phyloP scores from a whole-genome alignment of 2,113 vertebrate species.

The Lophura nycthemera region DNA sequence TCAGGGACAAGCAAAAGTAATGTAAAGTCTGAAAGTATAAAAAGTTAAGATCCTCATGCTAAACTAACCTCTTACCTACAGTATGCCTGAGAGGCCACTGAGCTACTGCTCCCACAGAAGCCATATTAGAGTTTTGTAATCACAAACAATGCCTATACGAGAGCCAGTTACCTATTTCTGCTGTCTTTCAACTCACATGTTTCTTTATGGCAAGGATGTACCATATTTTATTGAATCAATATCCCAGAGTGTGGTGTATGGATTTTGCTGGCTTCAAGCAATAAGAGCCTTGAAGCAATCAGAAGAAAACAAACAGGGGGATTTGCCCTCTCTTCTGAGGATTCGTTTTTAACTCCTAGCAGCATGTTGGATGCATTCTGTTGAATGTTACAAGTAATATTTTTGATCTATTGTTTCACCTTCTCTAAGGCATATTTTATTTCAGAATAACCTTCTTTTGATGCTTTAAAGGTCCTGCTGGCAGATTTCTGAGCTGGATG shows the following conservation, averaged over 20 bases:
- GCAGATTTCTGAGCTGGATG: not conserved
- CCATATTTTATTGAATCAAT: slow-evolving; percentile 38
- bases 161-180: not conserved
- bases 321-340: slow-evolving; percentile 25
- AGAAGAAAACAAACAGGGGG: slow-evolving; percentile 20
- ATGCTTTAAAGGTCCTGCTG: slow-evolving; percentile 4
- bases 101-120: not conserved
- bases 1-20: not conserved
- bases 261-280: slow-evolving; percentile 45
- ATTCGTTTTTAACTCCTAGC: slow-evolving; percentile 21
- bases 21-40: not conserved
- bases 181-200: not conserved
- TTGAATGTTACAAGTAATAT: not conserved
- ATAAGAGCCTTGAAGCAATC: slow-evolving; percentile 10
- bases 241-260: not conserved
- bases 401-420: slow-evolving; percentile 32
- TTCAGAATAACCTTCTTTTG: not conserved
- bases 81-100: not conserved
- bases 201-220: not conserved
- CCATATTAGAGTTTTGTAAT: not conserved
- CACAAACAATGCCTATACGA: not conserved
- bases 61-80: not conserved
- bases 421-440: slow-evolving; percentile 37
- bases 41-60: not conserved
- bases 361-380: not conserved